Base-by-base conservation (phyloP, 2,797 vertebrate species). In the Lepus oiostolus region DNA sequence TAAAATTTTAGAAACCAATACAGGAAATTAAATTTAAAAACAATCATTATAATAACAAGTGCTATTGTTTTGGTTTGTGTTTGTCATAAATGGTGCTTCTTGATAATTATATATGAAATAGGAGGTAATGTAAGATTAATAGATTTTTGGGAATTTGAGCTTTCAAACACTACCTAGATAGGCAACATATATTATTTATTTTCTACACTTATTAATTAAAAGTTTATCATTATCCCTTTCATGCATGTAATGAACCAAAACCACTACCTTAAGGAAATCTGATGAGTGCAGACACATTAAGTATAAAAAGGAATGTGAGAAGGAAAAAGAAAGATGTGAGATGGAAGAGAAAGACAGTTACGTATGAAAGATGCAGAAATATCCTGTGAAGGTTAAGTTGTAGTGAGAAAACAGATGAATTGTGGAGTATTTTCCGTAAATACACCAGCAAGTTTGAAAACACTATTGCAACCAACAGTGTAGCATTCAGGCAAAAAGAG, bases 201-300 rank as follows among this genome's bases (percentile, higher is more conserved):
- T 76, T 79, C 52, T 93, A 86, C 52, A 67, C 38, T 76, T 76
- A 89, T 50, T 65, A 38, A 38, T 94, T 75, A 11, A 71, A 84
- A 85, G 30, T 90, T 68, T 80, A n/a, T 92, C 67, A 21, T 38
- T 11, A n/a, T 16, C 35, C 9, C 42, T 88, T 74, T 75, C 13
- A 19, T 60, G 2, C 16, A 60, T 60, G 2, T 75, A n/a, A 12
- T 79, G 26, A 90, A 38, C 26, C 10, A 60, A 8, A 30, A 42
- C 7, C 2, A 28, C 21, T 80, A 28, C 21, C n/a, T 93, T 86
- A 84, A 91, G n/a, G 68, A 8, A 35, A 91, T 85, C 38, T 90
- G 22, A 42, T 21, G 17, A 76, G 7, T 62, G 76, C 72, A 16
- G 16, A 85, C 13, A 4, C 7, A n/a, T 52, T 85, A 75, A 35